These are phyloP conservation scores for Garra rufa DNA, from an alignment of 2,113 vertebrate species.

Conservation along the genomic window DNA sequence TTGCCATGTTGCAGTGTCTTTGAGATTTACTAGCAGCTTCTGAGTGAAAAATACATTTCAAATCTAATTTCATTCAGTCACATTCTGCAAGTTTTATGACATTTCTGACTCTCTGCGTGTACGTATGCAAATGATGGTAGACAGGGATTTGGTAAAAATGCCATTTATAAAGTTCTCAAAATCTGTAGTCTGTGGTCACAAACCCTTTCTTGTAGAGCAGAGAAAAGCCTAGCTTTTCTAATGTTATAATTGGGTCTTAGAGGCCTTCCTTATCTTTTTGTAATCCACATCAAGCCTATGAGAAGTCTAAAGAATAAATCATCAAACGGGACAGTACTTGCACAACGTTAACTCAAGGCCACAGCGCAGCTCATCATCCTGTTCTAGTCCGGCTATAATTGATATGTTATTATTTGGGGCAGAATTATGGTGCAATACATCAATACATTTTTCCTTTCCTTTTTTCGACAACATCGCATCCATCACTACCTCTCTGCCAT, in stretches of 20 bases:
- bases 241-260: conserved; percentile 42
- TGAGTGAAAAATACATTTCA: too few species aligned
- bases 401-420: conserved; percentile 33
- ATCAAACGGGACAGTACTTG: conserved; percentile 20
- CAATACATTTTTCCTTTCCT: conserved; percentile 45
- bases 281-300: conserved; percentile 9
- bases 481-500: conserved; percentile 27
- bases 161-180: not conserved
- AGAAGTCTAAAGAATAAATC: conserved; percentile 16
- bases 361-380: not conserved
- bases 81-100: not conserved
- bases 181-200: not conserved
- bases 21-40: too few species aligned
- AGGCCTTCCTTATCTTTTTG: conserved; percentile 2
- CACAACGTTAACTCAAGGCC: conserved; percentile 3
- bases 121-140: not conserved
- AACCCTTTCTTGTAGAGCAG: not conserved
- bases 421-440: conserved; percentile 43
- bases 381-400: conserved; percentile 37
- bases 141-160: not conserved
- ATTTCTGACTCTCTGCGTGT: not conserved
- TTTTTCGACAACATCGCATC: not conserved
- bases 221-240: not conserved
- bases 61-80: too few species aligned
- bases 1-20: too few species aligned